phyloP scores from a whole-genome alignment of 2,113 vertebrate species.

The Falcunculus frontatus region DNA sequence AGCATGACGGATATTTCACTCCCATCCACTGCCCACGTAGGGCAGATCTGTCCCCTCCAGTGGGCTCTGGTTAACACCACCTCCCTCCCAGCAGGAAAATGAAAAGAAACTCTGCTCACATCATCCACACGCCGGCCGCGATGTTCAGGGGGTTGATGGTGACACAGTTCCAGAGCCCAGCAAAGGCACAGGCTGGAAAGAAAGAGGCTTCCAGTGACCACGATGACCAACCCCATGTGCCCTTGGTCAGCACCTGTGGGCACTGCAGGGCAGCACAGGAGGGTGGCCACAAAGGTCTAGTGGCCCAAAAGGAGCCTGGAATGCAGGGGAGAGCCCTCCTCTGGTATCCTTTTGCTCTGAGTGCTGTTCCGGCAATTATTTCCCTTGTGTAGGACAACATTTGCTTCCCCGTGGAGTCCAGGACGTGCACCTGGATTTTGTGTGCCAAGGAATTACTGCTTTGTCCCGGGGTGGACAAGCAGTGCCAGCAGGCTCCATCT shows the following conservation, averaged over 20 bases:
- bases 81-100: background rate
- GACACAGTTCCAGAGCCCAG: slow-evolving; percentile 91
- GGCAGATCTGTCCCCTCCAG: background rate
- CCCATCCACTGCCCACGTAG: accelerated
- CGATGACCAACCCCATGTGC: accelerated
- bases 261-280: background rate
- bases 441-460: background rate
- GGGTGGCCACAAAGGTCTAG: background rate
- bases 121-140: slow-evolving; percentile 94
- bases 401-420: background rate
- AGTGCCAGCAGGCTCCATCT: background rate
- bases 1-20: accelerated
- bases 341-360: background rate
- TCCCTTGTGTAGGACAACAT: background rate
- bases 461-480: background rate
- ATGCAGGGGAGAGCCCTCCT: background rate
- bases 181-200: slow-evolving; percentile 82
- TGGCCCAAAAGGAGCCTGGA: background rate
- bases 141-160: slow-evolving; percentile 95
- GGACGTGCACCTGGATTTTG: accelerated
- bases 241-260: background rate
- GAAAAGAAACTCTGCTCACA: slow-evolving; percentile 79
- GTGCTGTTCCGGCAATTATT: background rate
- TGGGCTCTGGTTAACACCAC: background rate
- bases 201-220: background rate